These are phyloP conservation scores for Athrips mouffetella DNA, from an alignment of 2,888 invertebrate genomes.

Conservation along the genomic window DNA sequence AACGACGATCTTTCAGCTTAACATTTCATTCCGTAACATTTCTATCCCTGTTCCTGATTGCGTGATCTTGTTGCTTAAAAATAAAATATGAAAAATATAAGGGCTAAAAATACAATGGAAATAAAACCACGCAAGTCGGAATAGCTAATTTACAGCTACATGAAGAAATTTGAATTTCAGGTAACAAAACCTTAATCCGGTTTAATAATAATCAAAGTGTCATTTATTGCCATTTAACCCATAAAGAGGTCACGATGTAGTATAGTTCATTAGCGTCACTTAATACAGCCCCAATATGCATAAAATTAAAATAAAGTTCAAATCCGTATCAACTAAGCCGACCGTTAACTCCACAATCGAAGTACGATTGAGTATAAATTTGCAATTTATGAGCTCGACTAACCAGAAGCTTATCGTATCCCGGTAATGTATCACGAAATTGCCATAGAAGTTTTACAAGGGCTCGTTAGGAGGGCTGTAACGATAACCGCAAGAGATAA, in stretches of 20 bases:
- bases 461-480: constrained; percentile 65
- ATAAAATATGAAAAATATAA: too few relatives aligned
- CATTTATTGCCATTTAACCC: too few relatives aligned
- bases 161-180: background rate
- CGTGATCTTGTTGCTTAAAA: too few relatives aligned
- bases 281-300: too few relatives aligned
- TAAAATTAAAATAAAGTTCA: too few relatives aligned
- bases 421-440: constrained; percentile 60
- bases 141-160: background rate
- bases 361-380: constrained; percentile 12
- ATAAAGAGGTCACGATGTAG: too few relatives aligned
- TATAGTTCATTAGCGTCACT: too few relatives aligned
- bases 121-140: too few relatives aligned
- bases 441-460: constrained; percentile 68
- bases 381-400: constrained; percentile 51
- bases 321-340: background rate
- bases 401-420: constrained; percentile 58
- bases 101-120: too few relatives aligned
- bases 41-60: too few relatives aligned
- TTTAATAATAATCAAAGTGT: too few relatives aligned
- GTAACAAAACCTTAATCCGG: background rate
- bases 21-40: constrained; percentile 4
- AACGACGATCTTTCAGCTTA: constrained; percentile 10
- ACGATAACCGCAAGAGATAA: constrained; percentile 72
- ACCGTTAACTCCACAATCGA: constrained; percentile 3